Evolutionary conservation across 2,797 vertebrate genomes (phyloP).

Genomic region (Spatula versicolor): DNA sequence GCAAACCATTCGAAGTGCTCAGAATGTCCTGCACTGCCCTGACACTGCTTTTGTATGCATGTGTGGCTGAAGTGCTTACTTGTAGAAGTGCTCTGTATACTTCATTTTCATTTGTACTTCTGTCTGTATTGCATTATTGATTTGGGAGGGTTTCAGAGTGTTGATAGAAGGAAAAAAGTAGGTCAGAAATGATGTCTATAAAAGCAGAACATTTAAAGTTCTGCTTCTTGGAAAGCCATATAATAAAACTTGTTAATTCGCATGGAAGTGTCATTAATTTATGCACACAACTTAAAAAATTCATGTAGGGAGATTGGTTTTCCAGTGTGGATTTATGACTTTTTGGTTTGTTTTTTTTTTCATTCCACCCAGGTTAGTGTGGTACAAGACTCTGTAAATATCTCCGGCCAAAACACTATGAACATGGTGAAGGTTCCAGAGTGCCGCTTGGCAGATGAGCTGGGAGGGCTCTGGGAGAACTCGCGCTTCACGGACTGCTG

Average conservation of each 20-base stretch:
- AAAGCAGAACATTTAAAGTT: background rate
- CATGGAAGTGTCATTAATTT: background rate
- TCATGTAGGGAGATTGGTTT: fast-evolving
- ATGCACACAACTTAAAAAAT: too few species aligned
- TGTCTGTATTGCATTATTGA: constrained; percentile 38
- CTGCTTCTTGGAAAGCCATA: background rate
- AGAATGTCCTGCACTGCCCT: background rate
- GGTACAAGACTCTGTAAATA: constrained; percentile 98
- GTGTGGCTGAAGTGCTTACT: background rate
- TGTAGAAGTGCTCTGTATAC: background rate
- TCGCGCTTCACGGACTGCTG: constrained; percentile 98
- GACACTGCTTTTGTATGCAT: fast-evolving
- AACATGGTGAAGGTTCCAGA: constrained; percentile 99
- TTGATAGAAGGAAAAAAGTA: background rate
- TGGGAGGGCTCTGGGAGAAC: constrained; percentile 97
- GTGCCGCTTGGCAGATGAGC: constrained; percentile 93
- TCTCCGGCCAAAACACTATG: constrained; percentile 98
- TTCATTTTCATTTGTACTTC: background rate
- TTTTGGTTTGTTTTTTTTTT: background rate
- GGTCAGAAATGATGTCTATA: constrained; percentile 9
- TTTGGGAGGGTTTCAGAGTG: background rate
- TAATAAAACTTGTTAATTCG: background rate
- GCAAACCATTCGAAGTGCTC: background rate
- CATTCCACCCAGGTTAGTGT: constrained; percentile 89
- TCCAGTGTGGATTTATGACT: background rate